Conservation (phyloP, 2,888 invertebrate genomes). For the Pycnomerus fuliginosus region DNA sequence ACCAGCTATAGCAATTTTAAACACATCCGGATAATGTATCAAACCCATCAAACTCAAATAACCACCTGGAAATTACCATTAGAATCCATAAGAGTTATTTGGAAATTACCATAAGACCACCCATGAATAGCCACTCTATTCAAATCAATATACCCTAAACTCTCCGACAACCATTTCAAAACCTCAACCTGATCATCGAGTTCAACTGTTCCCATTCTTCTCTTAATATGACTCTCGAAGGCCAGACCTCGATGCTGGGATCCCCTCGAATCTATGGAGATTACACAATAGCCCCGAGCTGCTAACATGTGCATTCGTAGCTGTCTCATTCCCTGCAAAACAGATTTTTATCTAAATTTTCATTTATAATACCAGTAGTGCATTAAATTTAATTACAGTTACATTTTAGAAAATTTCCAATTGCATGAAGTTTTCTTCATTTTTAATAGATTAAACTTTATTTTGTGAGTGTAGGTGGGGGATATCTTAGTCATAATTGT, state of each 20-base stretch:
- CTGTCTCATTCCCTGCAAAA: slow-evolving; percentile 82
- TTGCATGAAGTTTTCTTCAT: too few species aligned
- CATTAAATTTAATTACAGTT: too few species aligned
- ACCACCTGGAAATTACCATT: slow-evolving; percentile 65
- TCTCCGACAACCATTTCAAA: slow-evolving; percentile 79
- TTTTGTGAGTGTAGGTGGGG: too few species aligned
- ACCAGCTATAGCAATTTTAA: slow-evolving; percentile 94
- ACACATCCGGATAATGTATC: slow-evolving; percentile 88
- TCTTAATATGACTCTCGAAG: slow-evolving; percentile 88
- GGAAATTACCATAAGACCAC: slow-evolving; percentile 90
- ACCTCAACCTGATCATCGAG: slow-evolving; percentile 92
- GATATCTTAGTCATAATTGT: too few species aligned
- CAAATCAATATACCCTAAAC: slow-evolving; percentile 87
- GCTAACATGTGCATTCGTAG: slow-evolving; percentile 93
- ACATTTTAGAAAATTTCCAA: too few species aligned
- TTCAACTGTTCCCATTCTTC: slow-evolving; percentile 92
- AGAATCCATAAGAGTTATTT: too few species aligned
- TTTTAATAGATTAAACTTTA: too few species aligned
- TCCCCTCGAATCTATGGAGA: slow-evolving; percentile 93
- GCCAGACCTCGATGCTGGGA: slow-evolving; percentile 89
- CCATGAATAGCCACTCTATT: slow-evolving; percentile 93
- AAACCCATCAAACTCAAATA: slow-evolving; percentile 94
- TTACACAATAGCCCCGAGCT: slow-evolving; percentile 93
- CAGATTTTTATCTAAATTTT: too few species aligned
- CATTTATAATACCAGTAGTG: too few species aligned